Percentiles rank a stretch among this genome's conserved stretches.
Evolutionary conservation across 2,113 vertebrate species (phyloP).

Genomic region (Delphinus delphis): DNA sequence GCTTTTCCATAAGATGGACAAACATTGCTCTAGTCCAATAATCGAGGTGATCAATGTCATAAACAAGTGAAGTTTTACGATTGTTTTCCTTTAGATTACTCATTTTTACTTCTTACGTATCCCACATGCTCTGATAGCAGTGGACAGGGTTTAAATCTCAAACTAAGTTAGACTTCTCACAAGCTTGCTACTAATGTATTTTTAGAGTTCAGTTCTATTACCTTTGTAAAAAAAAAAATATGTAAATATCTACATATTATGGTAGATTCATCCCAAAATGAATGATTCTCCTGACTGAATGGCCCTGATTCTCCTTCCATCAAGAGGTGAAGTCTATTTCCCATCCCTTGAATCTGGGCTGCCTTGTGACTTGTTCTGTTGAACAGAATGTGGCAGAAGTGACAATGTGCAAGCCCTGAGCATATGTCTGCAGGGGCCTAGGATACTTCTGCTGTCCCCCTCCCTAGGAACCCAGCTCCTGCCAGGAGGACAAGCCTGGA

Average conservation of each 20-base stretch:
- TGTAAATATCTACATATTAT: background rate
- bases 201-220: background rate
- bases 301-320: background rate
- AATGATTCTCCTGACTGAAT: background rate
- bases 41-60: background rate
- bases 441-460: background rate
- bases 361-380: background rate
- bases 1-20: background rate
- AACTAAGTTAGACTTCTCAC: background rate
- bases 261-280: background rate
- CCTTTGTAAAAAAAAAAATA: background rate
- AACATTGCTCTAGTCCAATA: background rate
- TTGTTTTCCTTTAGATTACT: background rate
- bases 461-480: background rate
- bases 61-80: background rate
- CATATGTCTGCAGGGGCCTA: background rate
- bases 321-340: background rate
- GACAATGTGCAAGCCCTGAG: background rate
- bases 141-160: background rate
- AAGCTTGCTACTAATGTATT: background rate
- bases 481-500: background rate
- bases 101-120: background rate
- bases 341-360: background rate
- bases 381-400: background rate
- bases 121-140: background rate